Percentiles rank a stretch among this genome's conserved stretches.
Conservation (phyloP, 2,113 vertebrate genomes). For the Sinocyclocheilus anshuiensis region DNA sequence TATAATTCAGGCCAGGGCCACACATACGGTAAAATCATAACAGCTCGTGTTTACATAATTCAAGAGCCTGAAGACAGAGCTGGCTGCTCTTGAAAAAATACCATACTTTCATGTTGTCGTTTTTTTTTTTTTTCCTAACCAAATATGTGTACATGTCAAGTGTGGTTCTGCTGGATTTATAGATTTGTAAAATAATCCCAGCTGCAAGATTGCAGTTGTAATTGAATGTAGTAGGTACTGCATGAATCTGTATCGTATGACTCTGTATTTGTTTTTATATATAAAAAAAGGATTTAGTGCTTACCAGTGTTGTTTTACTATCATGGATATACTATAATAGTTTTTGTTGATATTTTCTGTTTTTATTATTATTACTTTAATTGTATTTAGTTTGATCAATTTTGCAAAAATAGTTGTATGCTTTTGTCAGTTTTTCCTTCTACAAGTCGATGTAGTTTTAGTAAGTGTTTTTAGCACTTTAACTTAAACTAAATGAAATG, state of each 20-base stretch:
- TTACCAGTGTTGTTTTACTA: background rate
- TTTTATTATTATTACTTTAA: no score
- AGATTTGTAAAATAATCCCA: background rate
- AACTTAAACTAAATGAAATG: no score
- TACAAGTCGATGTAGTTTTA: no score
- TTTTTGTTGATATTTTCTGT: no score
- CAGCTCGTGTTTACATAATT: conserved; percentile 11
- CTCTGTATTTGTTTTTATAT: background rate
- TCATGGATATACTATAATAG: background rate
- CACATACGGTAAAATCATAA: conserved; percentile 56
- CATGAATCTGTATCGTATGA: background rate
- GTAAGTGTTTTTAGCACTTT: no score
- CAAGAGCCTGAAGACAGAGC: conserved; percentile 5
- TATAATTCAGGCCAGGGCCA: conserved; percentile 54
- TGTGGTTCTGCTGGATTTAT: background rate
- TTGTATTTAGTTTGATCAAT: no score
- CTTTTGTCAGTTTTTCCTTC: no score
- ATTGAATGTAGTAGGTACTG: background rate
- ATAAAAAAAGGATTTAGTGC: no score
- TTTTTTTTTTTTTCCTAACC: background rate
- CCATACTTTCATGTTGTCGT: background rate
- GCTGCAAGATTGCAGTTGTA: background rate
- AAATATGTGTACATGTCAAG: background rate
- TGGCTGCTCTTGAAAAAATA: no score
- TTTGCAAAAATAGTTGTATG: no score